Conservation (phyloP, 2,797 vertebrate species). For the Morelia viridis region DNA sequence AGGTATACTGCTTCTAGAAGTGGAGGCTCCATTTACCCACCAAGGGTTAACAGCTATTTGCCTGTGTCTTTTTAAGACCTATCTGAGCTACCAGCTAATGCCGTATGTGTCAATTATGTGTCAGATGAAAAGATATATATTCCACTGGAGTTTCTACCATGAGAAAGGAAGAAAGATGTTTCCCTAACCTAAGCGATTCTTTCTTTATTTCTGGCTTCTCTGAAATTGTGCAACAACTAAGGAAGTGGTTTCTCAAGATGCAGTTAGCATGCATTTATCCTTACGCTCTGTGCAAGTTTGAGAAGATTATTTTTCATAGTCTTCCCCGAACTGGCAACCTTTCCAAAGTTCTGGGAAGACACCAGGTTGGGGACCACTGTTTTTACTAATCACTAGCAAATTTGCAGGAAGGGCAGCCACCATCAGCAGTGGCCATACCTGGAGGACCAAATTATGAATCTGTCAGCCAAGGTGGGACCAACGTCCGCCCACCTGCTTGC, state of each 20-base stretch:
- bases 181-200: constrained; percentile 4
- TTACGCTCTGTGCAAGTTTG: not conserved
- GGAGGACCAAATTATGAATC: not conserved
- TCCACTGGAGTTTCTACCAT: too few species aligned
- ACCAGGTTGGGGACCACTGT: not conserved
- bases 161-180: not conserved
- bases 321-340: not conserved
- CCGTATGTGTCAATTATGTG: too few species aligned
- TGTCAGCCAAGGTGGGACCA: not conserved
- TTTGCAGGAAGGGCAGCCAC: not conserved
- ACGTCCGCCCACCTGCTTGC: not conserved
- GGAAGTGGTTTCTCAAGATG: constrained; percentile 16
- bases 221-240: not conserved
- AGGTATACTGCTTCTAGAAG: not conserved
- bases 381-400: not conserved
- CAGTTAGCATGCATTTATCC: not conserved
- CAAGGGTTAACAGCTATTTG: not conserved
- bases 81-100: not conserved
- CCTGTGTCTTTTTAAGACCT: not conserved
- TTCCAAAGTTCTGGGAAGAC: not conserved
- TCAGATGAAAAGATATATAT: not conserved
- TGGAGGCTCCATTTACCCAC: not conserved
- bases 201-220: not conserved
- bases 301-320: not conserved
- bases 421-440: not conserved